Evolutionary conservation across 1,140 invertebrate species (phyloP), one percentile per base, ranked within the genome.

Genomic region (Calephelis nemesis): DNA sequence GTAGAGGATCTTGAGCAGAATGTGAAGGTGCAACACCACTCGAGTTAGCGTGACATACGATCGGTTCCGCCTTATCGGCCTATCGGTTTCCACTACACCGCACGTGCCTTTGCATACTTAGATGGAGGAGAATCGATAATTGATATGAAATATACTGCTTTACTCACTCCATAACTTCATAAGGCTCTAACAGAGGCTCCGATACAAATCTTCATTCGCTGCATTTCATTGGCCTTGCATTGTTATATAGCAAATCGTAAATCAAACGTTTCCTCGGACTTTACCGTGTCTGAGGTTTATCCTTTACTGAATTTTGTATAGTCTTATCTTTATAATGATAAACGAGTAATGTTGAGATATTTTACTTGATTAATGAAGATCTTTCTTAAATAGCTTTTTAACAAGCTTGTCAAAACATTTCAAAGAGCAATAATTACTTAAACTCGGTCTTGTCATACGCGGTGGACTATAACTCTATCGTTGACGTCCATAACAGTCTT

Each of bases 11-110:
- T 70, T 78, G 74, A 79, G 79, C 74, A 75, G 79, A 84, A 84
- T 82, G 76, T 82, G 77, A 77, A 77, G 78, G 71, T 68, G 74
- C 74, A 50, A 50, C 76, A 72, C 70, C 66, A 71, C 62, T 67
- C 67, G 74, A 75, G 78, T 82, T 79, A 82, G 78, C 80, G 83
- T 86, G 85, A 88, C 78, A 74, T 85, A 85, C 80, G 84, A 83
- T 81, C 77, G 74, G 74, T 78, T 74, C 73, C 74, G 70, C 77
- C 79, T 86, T 89, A 87, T 85, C 85, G 80, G 74, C 74, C 75
- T 78, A 84, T 84, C 77, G 75, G 75, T 72, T 78, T 73, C 71
- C 71, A 73, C 73, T 79, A 81, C 74, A 74, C 71, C 74, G 81
- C 80, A 82, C 82, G 84, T 85, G 85, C 79, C 78, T 79, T 79